These are phyloP conservation scores for Tokudaia tokunoshimensis DNA, from an alignment of 2,797 vertebrate genomes.

Conservation along the genomic window DNA sequence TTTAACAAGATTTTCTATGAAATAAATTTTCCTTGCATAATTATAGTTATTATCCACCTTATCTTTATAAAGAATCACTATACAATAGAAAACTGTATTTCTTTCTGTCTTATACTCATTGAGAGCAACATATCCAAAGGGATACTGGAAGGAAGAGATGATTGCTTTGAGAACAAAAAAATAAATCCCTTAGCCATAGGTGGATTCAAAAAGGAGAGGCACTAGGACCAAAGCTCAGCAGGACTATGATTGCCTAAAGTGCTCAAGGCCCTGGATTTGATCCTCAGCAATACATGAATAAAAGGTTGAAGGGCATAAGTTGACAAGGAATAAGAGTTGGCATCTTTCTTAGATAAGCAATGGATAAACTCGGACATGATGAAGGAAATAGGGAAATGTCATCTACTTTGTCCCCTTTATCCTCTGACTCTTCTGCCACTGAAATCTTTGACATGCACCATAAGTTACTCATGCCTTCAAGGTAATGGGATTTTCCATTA, in stretches of 20 bases:
- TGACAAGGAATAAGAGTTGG: background rate
- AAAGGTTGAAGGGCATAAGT: background rate
- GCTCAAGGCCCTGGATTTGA: background rate
- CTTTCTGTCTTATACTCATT: conserved; percentile 18
- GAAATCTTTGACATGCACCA: conserved; percentile 30
- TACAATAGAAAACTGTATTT: conserved; percentile 55
- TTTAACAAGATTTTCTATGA: conserved; percentile 54
- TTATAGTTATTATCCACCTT: conserved; percentile 32
- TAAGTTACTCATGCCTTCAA: conserved; percentile 37
- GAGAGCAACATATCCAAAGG: background rate
- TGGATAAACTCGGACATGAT: background rate
- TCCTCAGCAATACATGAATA: background rate
- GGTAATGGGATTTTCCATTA: conserved; percentile 53
- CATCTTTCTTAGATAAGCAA: conserved; percentile 38
- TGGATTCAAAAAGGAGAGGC: background rate
- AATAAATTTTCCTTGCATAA: conserved; percentile 44
- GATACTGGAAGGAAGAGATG: conserved; percentile 35
- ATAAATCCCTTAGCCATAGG: background rate
- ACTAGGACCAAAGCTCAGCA: background rate
- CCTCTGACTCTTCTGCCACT: background rate
- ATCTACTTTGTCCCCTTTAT: conserved; percentile 27
- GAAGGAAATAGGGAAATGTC: background rate
- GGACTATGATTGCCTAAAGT: background rate
- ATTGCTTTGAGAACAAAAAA: conserved; percentile 48
- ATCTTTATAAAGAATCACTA: conserved; percentile 43